Percentiles rank a stretch among this genome's conserved stretches.
phyloP scores from a whole-genome alignment of 2,888 invertebrate genomes.

The Clepsis dumicolana region DNA sequence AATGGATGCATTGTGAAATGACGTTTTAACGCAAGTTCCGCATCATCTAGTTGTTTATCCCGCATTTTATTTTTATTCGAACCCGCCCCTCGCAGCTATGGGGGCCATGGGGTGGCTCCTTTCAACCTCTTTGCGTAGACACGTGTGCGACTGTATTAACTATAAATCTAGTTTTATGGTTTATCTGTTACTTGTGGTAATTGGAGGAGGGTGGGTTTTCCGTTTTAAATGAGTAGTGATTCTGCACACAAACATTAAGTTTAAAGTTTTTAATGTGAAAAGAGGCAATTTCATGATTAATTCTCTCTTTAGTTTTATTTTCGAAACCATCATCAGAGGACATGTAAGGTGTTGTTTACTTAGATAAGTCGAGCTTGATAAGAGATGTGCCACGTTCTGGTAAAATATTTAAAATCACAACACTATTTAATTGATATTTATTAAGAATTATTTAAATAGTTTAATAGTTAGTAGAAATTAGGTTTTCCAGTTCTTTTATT shows the following conservation, averaged over 20 bases:
- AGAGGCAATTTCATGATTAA: too few species aligned
- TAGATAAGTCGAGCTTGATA: too few species aligned
- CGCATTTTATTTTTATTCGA: conserved; percentile 27
- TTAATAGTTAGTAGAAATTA: too few species aligned
- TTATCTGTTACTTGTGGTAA: conserved; percentile 36
- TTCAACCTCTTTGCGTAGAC: conserved; percentile 27
- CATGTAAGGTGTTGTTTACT: too few species aligned
- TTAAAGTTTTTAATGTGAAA: not conserved
- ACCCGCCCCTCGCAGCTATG: not conserved
- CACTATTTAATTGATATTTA: too few species aligned
- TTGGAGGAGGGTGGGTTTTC: conserved; percentile 17
- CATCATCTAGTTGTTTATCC: conserved; percentile 19
- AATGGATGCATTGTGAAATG: not conserved
- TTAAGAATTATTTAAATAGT: too few species aligned
- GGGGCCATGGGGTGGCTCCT: conserved; percentile 16
- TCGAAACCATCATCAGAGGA: too few species aligned
- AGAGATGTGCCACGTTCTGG: too few species aligned
- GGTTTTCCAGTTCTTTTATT: too few species aligned
- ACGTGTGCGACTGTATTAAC: conserved; percentile 36
- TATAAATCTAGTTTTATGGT: conserved; percentile 42
- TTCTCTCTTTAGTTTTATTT: too few species aligned
- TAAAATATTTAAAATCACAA: too few species aligned
- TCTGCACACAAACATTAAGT: not conserved
- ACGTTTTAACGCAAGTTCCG: conserved; percentile 5
- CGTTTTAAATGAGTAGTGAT: not conserved